A percentile compares a stretch with the other conserved stretches of the same genome.
These are phyloP conservation scores for Drosophila dives DNA, from an alignment of 2,888 invertebrate genomes.

Conservation along the genomic window DNA sequence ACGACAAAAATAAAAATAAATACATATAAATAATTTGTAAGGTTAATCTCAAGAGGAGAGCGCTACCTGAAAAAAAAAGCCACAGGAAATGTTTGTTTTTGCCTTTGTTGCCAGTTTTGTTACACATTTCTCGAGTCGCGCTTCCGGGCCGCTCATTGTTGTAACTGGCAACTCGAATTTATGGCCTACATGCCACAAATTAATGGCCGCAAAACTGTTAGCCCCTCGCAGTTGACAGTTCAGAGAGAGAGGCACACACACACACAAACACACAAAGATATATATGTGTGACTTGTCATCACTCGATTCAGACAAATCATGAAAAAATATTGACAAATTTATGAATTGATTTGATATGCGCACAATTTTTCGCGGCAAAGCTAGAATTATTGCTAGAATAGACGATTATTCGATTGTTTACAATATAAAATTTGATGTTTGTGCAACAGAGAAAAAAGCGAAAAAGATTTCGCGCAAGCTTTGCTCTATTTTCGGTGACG, in stretches of 20 bases:
- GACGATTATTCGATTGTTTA: not conserved
- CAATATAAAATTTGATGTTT: not conserved
- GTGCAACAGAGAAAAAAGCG: not conserved
- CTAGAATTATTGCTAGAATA: not conserved
- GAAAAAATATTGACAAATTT: not conserved
- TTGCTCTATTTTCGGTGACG: not conserved
- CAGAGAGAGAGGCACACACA: not conserved
- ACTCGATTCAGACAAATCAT: not conserved
- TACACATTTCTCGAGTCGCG: constrained; percentile 55
- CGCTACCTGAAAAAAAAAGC: constrained; percentile 58
- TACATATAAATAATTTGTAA: constrained; percentile 62
- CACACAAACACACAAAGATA: not conserved
- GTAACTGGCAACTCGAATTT: constrained; percentile 51
- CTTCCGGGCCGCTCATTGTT: constrained; percentile 50
- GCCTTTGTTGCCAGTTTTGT: constrained; percentile 25
- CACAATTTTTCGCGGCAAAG: not conserved
- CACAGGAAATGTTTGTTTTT: constrained; percentile 72
- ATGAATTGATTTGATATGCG: not conserved
- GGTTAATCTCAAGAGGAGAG: constrained; percentile 66
- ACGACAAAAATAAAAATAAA: constrained; percentile 45
- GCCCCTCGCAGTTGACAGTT: constrained; percentile 21
- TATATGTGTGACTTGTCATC: not conserved
- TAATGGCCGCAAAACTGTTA: constrained; percentile 41
- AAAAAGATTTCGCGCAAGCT: not conserved
- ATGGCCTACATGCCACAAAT: constrained; percentile 51